Conservation (phyloP, 2,888 invertebrate genomes). For the Lasioglossum pauxillum region DNA sequence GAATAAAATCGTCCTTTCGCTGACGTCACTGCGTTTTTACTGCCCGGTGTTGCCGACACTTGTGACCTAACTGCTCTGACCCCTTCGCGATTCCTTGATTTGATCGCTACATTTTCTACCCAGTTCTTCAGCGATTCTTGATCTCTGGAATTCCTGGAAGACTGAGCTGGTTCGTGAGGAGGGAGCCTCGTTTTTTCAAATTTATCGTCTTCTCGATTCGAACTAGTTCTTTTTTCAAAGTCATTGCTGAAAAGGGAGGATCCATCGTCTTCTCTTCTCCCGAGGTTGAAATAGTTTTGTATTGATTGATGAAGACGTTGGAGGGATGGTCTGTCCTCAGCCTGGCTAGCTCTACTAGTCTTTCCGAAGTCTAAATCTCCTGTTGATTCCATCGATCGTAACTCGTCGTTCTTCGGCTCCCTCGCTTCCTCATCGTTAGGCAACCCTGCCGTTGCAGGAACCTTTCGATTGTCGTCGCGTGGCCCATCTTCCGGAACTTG, state of each 20-base stretch:
- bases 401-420: neutral
- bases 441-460: neutral
- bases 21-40: no score
- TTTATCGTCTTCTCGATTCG: neutral
- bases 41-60: neutral
- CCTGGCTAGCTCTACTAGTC: neutral
- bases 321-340: no score
- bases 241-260: neutral
- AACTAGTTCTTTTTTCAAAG: neutral
- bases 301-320: neutral
- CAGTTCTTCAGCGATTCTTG: neutral
- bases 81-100: neutral
- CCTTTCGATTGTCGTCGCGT: neutral
- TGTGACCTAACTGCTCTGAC: neutral
- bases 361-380: neutral
- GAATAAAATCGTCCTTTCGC: neutral
- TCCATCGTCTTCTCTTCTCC: neutral
- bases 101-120: neutral
- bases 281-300: neutral
- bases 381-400: neutral
- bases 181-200: constrained; percentile 19
- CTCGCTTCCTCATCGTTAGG: neutral
- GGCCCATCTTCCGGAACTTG: neutral
- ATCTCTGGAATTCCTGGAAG: constrained; percentile 25
- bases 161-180: constrained; percentile 36